Conservation (phyloP, 2,888 invertebrate species). For the Macaria liturata region DNA sequence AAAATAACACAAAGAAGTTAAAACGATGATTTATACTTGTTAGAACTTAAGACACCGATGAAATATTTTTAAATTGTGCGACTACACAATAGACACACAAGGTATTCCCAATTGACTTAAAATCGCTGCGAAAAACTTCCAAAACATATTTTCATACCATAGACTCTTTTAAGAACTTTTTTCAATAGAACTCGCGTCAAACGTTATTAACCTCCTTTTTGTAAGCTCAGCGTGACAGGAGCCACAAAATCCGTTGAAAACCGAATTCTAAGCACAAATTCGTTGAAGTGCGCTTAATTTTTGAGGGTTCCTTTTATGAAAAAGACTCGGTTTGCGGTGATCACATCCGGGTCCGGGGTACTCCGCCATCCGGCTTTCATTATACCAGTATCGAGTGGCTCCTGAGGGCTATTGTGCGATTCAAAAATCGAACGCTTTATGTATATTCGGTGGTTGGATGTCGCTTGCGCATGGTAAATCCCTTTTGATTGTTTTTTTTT, state of each 20-base stretch:
- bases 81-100: no score
- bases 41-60: no score
- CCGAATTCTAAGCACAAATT: conserved; percentile 48
- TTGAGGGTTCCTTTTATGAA: conserved; percentile 50
- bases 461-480: conserved; percentile 51
- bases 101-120: no score
- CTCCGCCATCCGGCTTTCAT: conserved; percentile 69
- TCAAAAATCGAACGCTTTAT: conserved; percentile 52
- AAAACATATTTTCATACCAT: no score
- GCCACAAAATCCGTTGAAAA: conserved; percentile 43
- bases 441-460: conserved; percentile 59
- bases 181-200: no score
- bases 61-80: no score
- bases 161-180: no score
- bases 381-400: conserved; percentile 75
- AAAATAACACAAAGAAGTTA: no score
- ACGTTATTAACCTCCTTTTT: no score
- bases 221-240: conserved; percentile 40
- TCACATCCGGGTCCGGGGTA: conserved; percentile 68
- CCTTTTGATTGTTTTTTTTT: no score
- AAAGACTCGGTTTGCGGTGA: conserved; percentile 57
- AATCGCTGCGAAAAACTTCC: no score
- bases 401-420: conserved; percentile 58
- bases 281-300: conserved; percentile 52
- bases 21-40: no score